phyloP scores from a whole-genome alignment of 2,888 invertebrate genomes.

The Agriopis leucophaearia region DNA sequence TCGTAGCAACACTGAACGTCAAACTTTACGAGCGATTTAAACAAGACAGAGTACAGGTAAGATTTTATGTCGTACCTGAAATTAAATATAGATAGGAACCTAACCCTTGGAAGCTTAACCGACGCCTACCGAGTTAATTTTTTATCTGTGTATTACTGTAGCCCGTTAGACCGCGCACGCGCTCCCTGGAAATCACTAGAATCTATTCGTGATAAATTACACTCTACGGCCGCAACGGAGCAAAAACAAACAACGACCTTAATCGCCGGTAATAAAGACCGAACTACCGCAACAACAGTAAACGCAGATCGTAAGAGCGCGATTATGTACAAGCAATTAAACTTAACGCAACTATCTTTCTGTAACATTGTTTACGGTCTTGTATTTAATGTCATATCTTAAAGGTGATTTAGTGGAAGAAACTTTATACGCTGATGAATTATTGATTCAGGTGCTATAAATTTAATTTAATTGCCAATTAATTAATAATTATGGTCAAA shows the following conservation, averaged over 20 bases:
- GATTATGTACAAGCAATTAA: conserved; percentile 54
- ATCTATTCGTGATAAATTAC: conserved; percentile 63
- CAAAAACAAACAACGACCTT: conserved; percentile 41
- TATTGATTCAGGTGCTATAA: conserved; percentile 8
- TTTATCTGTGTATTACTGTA: conserved; percentile 75
- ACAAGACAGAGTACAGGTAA: conserved; percentile 13
- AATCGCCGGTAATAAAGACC: conserved; percentile 41
- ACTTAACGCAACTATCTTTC: conserved; percentile 47
- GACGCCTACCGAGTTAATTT: conserved; percentile 52
- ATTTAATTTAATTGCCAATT: conserved; percentile 14
- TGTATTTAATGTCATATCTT: conserved; percentile 45
- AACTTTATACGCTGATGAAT: conserved; percentile 25
- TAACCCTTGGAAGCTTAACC: conserved; percentile 35
- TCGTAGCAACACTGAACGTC: background rate
- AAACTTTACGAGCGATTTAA: conserved; percentile 4
- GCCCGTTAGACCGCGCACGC: conserved; percentile 77
- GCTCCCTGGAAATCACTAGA: conserved; percentile 59
- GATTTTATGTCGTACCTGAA: conserved; percentile 15
- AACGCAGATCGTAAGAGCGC: conserved; percentile 41
- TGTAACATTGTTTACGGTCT: conserved; percentile 47
- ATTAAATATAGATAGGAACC: conserved; percentile 34
- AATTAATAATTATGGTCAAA: conserved; percentile 12
- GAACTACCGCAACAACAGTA: conserved; percentile 33
- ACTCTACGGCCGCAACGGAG: conserved; percentile 34
- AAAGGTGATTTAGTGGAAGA: conserved; percentile 39